These are phyloP conservation scores for Agyllia agylla DNA, from an alignment of 2,888 invertebrate genomes.

Conservation along the genomic window DNA sequence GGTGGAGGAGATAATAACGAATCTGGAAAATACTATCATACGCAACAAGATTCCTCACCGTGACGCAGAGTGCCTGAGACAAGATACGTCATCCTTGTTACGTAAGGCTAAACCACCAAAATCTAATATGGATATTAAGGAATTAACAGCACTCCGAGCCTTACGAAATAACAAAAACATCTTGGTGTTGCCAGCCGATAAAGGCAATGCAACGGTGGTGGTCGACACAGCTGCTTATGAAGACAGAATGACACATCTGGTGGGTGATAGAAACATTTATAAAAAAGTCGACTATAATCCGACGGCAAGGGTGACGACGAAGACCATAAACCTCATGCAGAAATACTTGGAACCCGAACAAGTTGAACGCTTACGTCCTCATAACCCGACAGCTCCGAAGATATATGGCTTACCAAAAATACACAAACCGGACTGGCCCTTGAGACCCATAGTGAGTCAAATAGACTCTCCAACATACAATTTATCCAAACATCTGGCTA, in stretches of 20 bases:
- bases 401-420: background rate
- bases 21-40: background rate
- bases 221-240: background rate
- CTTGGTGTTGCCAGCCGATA: background rate
- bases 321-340: background rate
- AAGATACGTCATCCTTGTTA: background rate
- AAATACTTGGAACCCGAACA: background rate
- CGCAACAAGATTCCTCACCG: background rate
- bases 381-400: background rate
- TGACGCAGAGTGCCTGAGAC: background rate
- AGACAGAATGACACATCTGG: background rate
- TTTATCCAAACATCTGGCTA: background rate
- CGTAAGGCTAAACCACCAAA: constrained; percentile 1
- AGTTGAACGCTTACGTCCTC: background rate
- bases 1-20: background rate
- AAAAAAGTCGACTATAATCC: background rate
- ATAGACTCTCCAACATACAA: background rate
- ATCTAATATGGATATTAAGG: background rate
- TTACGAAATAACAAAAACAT: background rate
- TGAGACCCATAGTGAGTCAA: background rate
- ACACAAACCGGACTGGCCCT: background rate
- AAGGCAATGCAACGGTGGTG: background rate
- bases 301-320: background rate
- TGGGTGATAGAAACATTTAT: background rate
- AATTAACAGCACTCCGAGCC: background rate